phyloP scores from a whole-genome alignment of 2,797 vertebrate species.

The Phalloptychus januarius region DNA sequence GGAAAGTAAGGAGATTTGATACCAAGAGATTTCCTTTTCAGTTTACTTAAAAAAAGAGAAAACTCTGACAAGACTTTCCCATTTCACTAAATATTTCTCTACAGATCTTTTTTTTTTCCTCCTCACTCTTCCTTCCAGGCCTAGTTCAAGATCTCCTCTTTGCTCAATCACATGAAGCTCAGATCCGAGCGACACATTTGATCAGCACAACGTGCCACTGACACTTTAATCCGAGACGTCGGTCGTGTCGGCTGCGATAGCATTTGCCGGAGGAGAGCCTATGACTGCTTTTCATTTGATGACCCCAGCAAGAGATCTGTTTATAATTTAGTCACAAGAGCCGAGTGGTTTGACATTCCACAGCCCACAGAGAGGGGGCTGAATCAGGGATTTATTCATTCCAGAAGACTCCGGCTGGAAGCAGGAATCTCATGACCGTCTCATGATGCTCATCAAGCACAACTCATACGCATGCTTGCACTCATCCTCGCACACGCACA shows the following conservation, averaged over 20 bases:
- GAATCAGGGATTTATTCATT: conserved; percentile 65
- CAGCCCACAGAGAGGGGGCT: conserved; percentile 53
- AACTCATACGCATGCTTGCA: conserved; percentile 4
- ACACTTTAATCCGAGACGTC: conserved; percentile 34
- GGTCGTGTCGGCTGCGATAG: conserved; percentile 30
- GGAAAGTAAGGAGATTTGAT: conserved; percentile 57
- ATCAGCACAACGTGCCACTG: conserved; percentile 12
- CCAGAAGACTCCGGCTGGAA: conserved; percentile 43
- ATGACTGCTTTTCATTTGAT: conserved; percentile 39
- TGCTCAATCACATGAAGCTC: conserved; percentile 29
- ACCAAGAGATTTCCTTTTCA: conserved; percentile 34
- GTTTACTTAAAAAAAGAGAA: background rate
- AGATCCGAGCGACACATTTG: conserved; percentile 35
- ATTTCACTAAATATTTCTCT: conserved; percentile 26
- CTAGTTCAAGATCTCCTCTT: background rate
- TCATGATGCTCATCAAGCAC: conserved; percentile 70
- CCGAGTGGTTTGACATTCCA: conserved; percentile 58
- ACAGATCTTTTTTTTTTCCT: conserved; percentile 20
- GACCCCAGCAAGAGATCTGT: conserved; percentile 43
- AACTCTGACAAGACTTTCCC: conserved; percentile 33
- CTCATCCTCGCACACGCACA: conserved; percentile 31
- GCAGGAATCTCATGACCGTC: conserved; percentile 69
- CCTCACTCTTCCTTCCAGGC: conserved; percentile 13
- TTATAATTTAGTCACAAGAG: conserved; percentile 68
- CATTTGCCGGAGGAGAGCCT: conserved; percentile 45